Evolutionary conservation across 2,888 invertebrate species (phyloP).

Genomic region (Hydropsyche betteni): DNA sequence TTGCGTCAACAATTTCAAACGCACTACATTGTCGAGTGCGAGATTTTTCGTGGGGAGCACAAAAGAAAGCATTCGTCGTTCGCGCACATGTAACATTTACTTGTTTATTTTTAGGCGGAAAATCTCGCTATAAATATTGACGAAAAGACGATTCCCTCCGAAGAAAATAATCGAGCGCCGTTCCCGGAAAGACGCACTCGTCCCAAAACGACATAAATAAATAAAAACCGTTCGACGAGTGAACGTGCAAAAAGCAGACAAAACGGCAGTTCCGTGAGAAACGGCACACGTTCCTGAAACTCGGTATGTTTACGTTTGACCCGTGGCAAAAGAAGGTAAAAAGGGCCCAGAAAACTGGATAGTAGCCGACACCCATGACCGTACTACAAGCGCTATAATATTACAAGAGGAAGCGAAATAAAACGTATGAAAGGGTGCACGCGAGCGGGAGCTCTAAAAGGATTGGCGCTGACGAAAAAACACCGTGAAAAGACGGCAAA

Average conservation of each 20-base stretch:
- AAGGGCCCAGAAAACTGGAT: conserved; percentile 2
- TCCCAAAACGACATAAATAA: conserved; percentile 17
- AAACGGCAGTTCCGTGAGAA: conserved; percentile 17
- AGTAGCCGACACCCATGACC: background rate
- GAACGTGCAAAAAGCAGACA: background rate
- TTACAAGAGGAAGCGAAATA: background rate
- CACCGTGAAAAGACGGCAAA: background rate
- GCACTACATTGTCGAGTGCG: no score
- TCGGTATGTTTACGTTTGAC: conserved; percentile 18
- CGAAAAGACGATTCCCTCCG: background rate
- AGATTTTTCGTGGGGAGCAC: background rate
- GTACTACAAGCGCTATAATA: conserved; percentile 4
- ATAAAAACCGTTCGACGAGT: conserved; percentile 12
- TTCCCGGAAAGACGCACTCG: background rate
- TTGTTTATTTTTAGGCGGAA: background rate
- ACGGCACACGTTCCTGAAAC: background rate
- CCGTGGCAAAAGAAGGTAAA: background rate
- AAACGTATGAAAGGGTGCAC: background rate
- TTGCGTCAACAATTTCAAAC: background rate
- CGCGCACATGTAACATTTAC: conserved; percentile 2
- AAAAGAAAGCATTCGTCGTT: background rate
- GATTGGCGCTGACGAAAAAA: conserved; percentile 10
- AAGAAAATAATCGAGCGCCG: background rate
- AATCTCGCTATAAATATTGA: conserved; percentile 11
- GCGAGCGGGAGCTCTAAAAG: background rate